Percentiles rank a stretch among this genome's conserved stretches.
Evolutionary conservation across 2,113 vertebrate species (phyloP).

Genomic region (Gracilinanus agilis): DNA sequence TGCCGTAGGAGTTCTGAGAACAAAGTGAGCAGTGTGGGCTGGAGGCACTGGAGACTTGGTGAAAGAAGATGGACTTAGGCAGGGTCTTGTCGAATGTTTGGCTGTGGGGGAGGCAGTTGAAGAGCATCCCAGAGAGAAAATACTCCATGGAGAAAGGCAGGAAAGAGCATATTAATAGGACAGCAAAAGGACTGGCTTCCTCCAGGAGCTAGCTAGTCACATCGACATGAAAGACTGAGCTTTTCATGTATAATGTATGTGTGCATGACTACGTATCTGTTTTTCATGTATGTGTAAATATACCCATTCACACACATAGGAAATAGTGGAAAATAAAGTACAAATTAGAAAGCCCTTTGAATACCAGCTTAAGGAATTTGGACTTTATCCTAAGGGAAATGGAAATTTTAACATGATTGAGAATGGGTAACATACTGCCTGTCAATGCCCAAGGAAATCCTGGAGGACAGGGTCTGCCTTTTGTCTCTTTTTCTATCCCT

Average conservation of each 20-base stretch:
- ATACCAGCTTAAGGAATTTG: too few relatives aligned
- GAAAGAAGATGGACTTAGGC: not conserved
- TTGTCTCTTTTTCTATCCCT: not conserved
- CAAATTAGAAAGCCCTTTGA: too few relatives aligned
- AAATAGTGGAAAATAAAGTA: not conserved
- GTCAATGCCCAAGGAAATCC: not conserved
- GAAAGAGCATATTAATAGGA: too few relatives aligned
- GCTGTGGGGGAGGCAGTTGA: not conserved
- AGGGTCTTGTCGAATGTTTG: not conserved
- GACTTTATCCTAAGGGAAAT: not conserved
- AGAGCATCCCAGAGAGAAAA: not conserved
- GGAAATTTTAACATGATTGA: not conserved
- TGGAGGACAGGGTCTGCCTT: not conserved
- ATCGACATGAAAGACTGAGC: not conserved
- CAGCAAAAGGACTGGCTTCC: too few relatives aligned
- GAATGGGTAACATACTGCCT: not conserved
- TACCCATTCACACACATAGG: not conserved
- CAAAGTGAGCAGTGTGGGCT: not conserved
- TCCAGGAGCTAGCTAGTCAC: too few relatives aligned
- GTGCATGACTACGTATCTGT: too few relatives aligned
- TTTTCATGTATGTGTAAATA: not conserved
- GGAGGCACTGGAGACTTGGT: not conserved
- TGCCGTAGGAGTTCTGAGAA: not conserved
- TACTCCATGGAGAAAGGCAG: not conserved
- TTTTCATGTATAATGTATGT: not conserved